phyloP scores from a whole-genome alignment of 1,140 invertebrate species.

The Ceratina australensis region DNA sequence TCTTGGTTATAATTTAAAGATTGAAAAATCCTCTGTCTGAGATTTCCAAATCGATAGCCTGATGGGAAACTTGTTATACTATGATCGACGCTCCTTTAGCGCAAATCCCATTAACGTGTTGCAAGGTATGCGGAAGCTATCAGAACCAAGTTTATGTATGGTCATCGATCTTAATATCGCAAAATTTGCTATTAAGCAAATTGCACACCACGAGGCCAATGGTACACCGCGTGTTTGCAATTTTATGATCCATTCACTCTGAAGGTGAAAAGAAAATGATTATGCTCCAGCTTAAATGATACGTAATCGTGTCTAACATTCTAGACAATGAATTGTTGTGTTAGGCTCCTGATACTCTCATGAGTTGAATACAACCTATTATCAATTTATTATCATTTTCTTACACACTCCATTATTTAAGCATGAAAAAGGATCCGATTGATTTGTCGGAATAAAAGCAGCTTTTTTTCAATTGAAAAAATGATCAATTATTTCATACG shows the following conservation, averaged over 20 bases:
- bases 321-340: not conserved
- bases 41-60: no score
- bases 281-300: not conserved
- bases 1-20: no score
- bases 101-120: slow-evolving; percentile 4
- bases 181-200: slow-evolving; percentile 3
- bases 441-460: no score
- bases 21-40: not conserved
- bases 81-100: not conserved
- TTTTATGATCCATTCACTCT: not conserved
- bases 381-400: no score
- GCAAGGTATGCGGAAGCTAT: slow-evolving; percentile 1
- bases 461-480: no score
- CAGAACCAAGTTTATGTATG: not conserved
- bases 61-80: no score
- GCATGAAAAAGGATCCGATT: no score
- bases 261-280: slow-evolving; percentile 2
- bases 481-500: no score
- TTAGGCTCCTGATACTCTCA: no score
- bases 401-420: no score
- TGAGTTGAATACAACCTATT: no score
- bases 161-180: not conserved
- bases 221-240: not conserved
- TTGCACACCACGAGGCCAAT: not conserved
- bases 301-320: not conserved